phyloP scores from a whole-genome alignment of 2,888 invertebrate species.

The Pterostichus madidus region DNA sequence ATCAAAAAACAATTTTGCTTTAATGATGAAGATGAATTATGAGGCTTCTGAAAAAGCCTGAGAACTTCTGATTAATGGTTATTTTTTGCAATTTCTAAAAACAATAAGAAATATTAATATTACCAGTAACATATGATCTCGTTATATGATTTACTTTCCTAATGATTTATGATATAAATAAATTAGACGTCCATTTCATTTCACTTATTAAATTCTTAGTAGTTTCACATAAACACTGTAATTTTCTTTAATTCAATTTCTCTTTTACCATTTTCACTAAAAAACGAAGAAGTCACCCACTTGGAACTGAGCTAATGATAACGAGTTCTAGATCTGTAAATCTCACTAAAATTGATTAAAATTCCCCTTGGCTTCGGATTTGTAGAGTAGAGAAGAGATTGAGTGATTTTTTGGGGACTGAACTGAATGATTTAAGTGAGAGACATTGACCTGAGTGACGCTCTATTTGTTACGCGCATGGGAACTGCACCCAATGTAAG shows the following conservation, averaged over 20 bases:
- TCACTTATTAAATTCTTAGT: conserved; percentile 26
- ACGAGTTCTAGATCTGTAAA: conserved; percentile 10
- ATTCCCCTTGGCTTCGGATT: neutral
- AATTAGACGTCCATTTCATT: conserved; percentile 26
- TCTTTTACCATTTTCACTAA: conserved; percentile 49
- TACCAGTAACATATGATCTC: conserved; percentile 8
- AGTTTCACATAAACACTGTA: conserved; percentile 48
- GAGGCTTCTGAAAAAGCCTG: too few relatives aligned
- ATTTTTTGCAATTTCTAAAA: too few relatives aligned
- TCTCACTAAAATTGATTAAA: conserved; percentile 4
- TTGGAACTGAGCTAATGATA: conserved; percentile 25
- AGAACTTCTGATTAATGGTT: too few relatives aligned
- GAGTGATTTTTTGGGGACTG: conserved; percentile 24
- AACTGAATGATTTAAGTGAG: conserved; percentile 12
- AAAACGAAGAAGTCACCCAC: conserved; percentile 34
- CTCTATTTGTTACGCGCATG: conserved; percentile 46
- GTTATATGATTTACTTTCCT: conserved; percentile 48
- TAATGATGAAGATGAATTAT: too few relatives aligned
- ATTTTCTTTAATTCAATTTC: conserved; percentile 54
- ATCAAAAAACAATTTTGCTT: too few relatives aligned
- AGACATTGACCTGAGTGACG: conserved; percentile 56
- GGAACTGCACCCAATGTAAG: conserved; percentile 46
- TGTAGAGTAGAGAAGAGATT: neutral
- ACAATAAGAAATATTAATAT: neutral
- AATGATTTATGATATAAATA: conserved; percentile 46